Base-by-base conservation (phyloP, 2,797 vertebrate genomes). In the Darevskia nairensis region DNA sequence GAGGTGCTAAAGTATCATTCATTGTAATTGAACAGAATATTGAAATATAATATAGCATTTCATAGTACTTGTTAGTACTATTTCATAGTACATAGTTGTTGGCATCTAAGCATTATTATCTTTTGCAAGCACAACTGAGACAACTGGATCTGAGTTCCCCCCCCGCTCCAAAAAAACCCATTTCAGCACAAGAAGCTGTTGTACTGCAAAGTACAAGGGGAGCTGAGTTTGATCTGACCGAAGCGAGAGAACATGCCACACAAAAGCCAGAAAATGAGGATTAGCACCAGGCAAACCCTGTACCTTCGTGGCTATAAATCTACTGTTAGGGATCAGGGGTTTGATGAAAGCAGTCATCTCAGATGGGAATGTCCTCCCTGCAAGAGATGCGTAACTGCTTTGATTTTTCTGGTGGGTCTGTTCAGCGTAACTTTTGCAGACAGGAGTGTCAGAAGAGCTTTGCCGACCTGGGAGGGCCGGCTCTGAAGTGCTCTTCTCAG, bases 401-500 rank as follows among this genome's bases (percentile, higher is more conserved):
- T 90, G 85, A 91, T 94, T 93, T 94, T 3, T 6, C 35, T 85
- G 75, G 76, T 69, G 71, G 82, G 88, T 10, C 87, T 89, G 89
- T 46, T 61, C 87, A 44, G 90, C 32, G 44, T 91, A 72, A 50
- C 89, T 86, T 86, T 25, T 1, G 0, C 66, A 93, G 90, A 94
- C 89, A 94, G 94, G 86, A 89, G 88, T 0, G 3, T 91, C 80
- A 87, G 86, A 89, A 77, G 71, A 87, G 85, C 89, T 87, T 77
- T 59, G 90, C 8, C 50, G 86, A 76, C 0, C 0, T 89, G 87
- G 85, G 90, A 91, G 90, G 71, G 91, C 93, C 89, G 89, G 32
- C 74, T 90, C 85, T 87, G 84, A 78, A 93, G 82, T 0, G 0
- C 59, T 89, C 90, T 96, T 96, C 96, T 96, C 96, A 87, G 83